Evolutionary conservation across 2,113 vertebrate genomes (phyloP).

Genomic region (Thunnus maccoyii): DNA sequence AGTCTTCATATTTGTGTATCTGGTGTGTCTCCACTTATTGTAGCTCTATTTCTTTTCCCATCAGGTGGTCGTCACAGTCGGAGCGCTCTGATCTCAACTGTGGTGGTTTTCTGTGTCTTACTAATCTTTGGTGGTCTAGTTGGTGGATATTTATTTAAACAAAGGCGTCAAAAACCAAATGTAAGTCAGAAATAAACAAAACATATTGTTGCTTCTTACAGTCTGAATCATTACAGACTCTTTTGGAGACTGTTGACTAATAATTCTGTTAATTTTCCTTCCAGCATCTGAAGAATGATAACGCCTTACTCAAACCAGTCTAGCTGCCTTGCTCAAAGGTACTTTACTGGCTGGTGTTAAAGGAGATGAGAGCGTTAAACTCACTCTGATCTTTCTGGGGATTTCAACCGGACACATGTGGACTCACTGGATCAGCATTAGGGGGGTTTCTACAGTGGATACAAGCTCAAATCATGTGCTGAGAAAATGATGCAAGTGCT

Average conservation of each 20-base stretch:
- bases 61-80: neutral
- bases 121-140: fast-evolving
- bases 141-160: fast-evolving
- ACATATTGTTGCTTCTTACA: neutral
- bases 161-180: fast-evolving
- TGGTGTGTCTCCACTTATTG: neutral
- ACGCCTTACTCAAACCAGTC: fast-evolving
- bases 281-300: neutral
- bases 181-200: neutral
- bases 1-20: too few species aligned
- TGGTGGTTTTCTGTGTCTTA: fast-evolving
- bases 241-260: neutral
- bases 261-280: neutral
- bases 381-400: neutral
- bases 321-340: neutral
- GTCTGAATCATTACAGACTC: neutral
- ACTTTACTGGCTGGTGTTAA: neutral
- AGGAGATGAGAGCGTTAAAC: fast-evolving
- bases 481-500: too few species aligned
- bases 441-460: too few species aligned
- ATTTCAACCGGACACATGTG: neutral
- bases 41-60: neutral
- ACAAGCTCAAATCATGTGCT: too few species aligned
- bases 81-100: fast-evolving
- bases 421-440: neutral